Conservation (phyloP, 2,888 invertebrate species). For the Notocelia uddmanniana region DNA sequence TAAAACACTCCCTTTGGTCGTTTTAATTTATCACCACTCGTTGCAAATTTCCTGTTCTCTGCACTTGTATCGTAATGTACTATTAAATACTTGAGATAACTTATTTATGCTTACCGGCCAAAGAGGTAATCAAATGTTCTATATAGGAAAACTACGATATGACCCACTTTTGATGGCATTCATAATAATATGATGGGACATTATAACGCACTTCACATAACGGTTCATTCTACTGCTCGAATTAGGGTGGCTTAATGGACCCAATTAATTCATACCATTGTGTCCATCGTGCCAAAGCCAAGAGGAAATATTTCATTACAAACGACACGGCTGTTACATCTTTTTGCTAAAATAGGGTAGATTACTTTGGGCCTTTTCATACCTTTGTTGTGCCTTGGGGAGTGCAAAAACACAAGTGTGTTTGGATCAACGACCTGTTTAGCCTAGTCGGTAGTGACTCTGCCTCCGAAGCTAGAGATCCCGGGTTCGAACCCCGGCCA, state of each 20-base stretch:
- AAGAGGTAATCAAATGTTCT: background rate
- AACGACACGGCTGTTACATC: background rate
- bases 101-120: no score
- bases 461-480: no score
- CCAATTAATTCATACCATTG: constrained; percentile 11
- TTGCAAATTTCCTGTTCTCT: no score
- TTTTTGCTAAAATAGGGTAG: no score
- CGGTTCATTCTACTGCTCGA: background rate
- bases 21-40: no score
- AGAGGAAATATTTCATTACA: background rate
- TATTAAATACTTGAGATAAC: no score
- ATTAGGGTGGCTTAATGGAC: background rate
- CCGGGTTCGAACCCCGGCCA: no score
- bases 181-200: background rate
- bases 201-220: background rate
- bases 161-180: background rate
- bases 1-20: no score
- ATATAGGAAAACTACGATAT: no score
- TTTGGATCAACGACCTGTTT: no score
- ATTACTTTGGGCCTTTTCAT: background rate
- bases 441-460: no score
- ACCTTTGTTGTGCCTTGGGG: background rate
- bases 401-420: background rate
- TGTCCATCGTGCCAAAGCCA: background rate
- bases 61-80: no score